Evolutionary conservation across 2,113 vertebrate species (phyloP).

Genomic region (Mobula birostris): DNA sequence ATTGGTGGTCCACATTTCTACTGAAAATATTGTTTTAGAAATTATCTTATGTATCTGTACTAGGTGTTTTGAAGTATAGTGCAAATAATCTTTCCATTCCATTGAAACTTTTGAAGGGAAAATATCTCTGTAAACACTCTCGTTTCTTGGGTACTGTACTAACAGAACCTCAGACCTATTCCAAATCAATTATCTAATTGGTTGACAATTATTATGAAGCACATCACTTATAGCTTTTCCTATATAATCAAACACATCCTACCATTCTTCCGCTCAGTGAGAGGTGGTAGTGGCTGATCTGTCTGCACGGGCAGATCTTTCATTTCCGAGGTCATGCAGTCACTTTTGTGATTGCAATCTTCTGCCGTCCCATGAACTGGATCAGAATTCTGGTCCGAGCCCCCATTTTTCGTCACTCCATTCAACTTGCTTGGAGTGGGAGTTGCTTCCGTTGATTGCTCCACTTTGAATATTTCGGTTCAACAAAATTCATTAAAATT

Average conservation of each 20-base stretch:
- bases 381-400: conserved; percentile 39
- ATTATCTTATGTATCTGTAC: background rate
- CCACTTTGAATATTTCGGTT: conserved; percentile 45
- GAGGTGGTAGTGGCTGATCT: conserved; percentile 46
- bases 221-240: too few species aligned
- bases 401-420: conserved; percentile 50
- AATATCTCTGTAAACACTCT: background rate
- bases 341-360: conserved; percentile 48
- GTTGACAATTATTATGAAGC: background rate
- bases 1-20: background rate
- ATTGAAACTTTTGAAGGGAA: background rate
- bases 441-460: conserved; percentile 41
- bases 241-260: conserved; percentile 41
- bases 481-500: conserved; percentile 18
- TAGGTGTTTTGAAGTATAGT: background rate
- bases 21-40: background rate
- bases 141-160: background rate
- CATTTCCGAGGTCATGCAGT: conserved; percentile 43
- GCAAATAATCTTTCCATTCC: background rate
- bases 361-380: conserved; percentile 43
- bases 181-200: background rate
- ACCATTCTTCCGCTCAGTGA: conserved; percentile 50
- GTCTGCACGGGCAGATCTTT: conserved; percentile 43
- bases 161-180: background rate
- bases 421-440: conserved; percentile 55